phyloP scores from a whole-genome alignment of 2,888 invertebrate species.

The Zaprionus obscuricornis region DNA sequence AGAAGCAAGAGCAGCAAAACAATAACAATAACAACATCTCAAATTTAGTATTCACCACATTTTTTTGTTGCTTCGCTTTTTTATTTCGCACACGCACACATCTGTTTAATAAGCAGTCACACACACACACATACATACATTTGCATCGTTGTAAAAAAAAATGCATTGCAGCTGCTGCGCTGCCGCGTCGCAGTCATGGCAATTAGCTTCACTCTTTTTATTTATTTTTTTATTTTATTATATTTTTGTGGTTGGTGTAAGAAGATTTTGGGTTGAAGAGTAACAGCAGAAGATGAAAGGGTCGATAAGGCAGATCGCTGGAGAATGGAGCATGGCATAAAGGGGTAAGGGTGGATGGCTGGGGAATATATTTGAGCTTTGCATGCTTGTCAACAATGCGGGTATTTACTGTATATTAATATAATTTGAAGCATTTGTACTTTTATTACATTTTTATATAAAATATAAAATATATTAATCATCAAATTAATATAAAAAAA shows the following conservation, averaged over 20 bases:
- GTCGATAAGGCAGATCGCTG: neutral
- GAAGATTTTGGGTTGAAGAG: conserved; percentile 11
- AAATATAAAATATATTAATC: too few species aligned
- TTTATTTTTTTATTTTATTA: conserved; percentile 19
- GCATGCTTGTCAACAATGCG: conserved; percentile 18
- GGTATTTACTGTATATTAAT: conserved; percentile 1
- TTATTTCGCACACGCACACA: conserved; percentile 65
- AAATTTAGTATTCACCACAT: conserved; percentile 71
- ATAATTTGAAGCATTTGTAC: too few species aligned
- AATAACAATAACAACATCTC: conserved; percentile 46
- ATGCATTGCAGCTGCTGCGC: conserved; percentile 69
- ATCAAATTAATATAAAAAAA: too few species aligned
- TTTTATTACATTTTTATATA: too few species aligned
- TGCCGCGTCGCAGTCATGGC: conserved; percentile 58
- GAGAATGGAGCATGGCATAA: too few species aligned
- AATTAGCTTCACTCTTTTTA: conserved; percentile 62
- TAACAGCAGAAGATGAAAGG: too few species aligned
- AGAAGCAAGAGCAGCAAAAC: too few species aligned
- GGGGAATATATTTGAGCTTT: too few species aligned
- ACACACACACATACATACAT: conserved; percentile 28
- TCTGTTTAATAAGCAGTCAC: conserved; percentile 45
- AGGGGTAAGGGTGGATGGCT: too few species aligned
- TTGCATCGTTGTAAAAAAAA: conserved; percentile 34
- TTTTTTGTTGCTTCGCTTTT: conserved; percentile 66
- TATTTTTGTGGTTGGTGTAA: neutral